These are phyloP conservation scores for Plumapathes pennacea DNA, from an alignment of 92 coral and sea anemone species.

Conservation along the genomic window DNA sequence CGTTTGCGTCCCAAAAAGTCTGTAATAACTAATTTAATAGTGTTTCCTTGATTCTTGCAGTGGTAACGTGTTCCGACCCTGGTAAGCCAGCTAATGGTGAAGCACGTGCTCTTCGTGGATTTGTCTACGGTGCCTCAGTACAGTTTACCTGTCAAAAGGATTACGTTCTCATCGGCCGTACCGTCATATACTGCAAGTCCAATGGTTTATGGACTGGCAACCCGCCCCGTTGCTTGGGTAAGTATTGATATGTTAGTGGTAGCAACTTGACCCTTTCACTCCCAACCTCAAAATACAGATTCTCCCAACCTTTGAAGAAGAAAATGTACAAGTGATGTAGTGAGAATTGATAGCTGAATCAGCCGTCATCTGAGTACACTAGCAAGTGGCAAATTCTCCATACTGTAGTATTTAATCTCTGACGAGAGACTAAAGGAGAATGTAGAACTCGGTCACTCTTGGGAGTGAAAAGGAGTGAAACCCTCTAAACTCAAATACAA, in stretches of 20 bases:
- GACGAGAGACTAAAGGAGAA: too few species aligned
- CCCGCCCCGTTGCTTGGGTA: conserved; percentile 61
- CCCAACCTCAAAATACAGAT: too few species aligned
- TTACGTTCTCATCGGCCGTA: conserved; percentile 44
- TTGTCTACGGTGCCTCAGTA: conserved; percentile 40
- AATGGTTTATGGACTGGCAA: conserved; percentile 70
- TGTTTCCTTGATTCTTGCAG: conserved; percentile 13
- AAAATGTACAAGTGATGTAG: neutral
- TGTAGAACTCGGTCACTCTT: too few species aligned
- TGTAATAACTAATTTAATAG: too few species aligned
- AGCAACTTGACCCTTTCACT: too few species aligned
- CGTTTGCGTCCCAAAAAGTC: too few species aligned
- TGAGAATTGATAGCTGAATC: neutral
- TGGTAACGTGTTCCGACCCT: conserved; percentile 47
- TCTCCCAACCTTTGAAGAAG: too few species aligned
- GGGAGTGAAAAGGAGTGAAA: too few species aligned
- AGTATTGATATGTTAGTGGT: too few species aligned
- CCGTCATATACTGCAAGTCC: conserved; percentile 44
- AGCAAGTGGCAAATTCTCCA: neutral
- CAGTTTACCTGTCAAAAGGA: conserved; percentile 42
- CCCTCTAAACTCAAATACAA: too few species aligned
- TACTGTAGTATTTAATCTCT: neutral
- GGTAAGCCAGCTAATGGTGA: conserved; percentile 45
- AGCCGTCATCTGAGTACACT: neutral
- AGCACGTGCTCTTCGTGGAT: conserved; percentile 15